Base-by-base conservation (phyloP, 2,888 invertebrate genomes). In the Lasioglossum vierecki region DNA sequence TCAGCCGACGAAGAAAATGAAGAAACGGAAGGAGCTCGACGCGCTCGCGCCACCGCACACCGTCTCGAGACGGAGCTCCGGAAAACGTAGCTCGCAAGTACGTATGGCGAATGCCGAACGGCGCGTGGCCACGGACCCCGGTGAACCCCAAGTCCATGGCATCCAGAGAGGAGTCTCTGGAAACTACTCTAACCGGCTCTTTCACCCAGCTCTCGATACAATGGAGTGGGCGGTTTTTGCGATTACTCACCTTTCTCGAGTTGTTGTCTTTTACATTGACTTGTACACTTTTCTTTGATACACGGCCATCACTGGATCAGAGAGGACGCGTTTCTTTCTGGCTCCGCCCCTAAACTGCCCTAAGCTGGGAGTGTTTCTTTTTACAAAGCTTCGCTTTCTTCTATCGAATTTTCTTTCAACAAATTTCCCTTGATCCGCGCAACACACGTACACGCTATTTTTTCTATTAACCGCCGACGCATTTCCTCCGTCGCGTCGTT, bases 1-100 rank as follows among this genome's bases (percentile, higher is more conserved):
- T 86, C 95, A 95, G 70, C 95, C 95, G 85, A 96, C 96, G 89
- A 97, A 97, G 95, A 97, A 97, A 95, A 97, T 97, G 97, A 96
- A 97, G 93, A 97, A 97, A 94, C 96, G 97, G 89, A 96, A 97
- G 93, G 97, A 97, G 94, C 95, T 97, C 91, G 97, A 97, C 94
- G 97, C 97, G 70, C 95, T 97, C 79, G 97, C 97, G 76, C 96
- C 96, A 72, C 93, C 96, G 88, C 95, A 95, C 84, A 94, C 95
- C 53, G 94, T 95, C 26, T 95, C 95, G 60, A 94, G 95, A 77
- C 93, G 94, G 46, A 93, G 92, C 86, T 94, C 93, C 70, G 95
- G 94, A 30, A 94, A 94, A 86, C 93, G 94, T 79, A 94, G 94
- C 79, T 94, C 94, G 15, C 94, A 94, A 93, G 94, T 94, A 92